phyloP scores from a whole-genome alignment of 1,140 invertebrate species.

The Diabrotica virgifera region DNA sequence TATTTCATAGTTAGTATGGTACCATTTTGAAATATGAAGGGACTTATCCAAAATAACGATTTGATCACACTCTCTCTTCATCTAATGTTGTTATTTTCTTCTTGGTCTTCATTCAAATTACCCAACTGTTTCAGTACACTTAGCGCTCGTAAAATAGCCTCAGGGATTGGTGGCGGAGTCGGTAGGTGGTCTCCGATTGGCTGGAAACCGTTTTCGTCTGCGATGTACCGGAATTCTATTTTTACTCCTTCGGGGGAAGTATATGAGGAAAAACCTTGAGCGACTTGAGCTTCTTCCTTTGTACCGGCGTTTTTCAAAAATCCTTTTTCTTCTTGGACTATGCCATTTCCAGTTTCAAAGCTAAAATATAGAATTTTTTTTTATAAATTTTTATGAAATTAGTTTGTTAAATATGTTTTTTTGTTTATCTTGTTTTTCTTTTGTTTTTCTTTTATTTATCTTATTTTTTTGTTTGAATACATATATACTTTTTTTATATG shows the following conservation, averaged over 20 bases:
- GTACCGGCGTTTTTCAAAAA: constrained; percentile 6
- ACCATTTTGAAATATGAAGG: too few relatives aligned
- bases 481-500: too few relatives aligned
- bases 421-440: too few relatives aligned
- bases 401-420: too few relatives aligned
- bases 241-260: constrained; percentile 45
- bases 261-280: constrained; percentile 33
- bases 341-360: constrained; percentile 14
- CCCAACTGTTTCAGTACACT: constrained; percentile 44
- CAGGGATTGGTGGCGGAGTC: constrained; percentile 56
- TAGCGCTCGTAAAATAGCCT: constrained; percentile 50
- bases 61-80: background rate
- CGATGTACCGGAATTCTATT: constrained; percentile 49
- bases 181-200: constrained; percentile 56
- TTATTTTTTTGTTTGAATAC: too few relatives aligned
- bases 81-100: background rate
- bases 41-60: too few relatives aligned
- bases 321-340: constrained; percentile 10
- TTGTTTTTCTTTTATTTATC: too few relatives aligned
- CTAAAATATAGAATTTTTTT: background rate
- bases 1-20: too few relatives aligned
- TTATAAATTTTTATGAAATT: too few relatives aligned
- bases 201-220: constrained; percentile 66
- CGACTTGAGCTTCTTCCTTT: constrained; percentile 2
- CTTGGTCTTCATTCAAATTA: background rate